Percentiles rank a stretch among this genome's conserved stretches.
Evolutionary conservation across 2,797 vertebrate genomes (phyloP).

Genomic region (Microctenopoma stevenorrisi): DNA sequence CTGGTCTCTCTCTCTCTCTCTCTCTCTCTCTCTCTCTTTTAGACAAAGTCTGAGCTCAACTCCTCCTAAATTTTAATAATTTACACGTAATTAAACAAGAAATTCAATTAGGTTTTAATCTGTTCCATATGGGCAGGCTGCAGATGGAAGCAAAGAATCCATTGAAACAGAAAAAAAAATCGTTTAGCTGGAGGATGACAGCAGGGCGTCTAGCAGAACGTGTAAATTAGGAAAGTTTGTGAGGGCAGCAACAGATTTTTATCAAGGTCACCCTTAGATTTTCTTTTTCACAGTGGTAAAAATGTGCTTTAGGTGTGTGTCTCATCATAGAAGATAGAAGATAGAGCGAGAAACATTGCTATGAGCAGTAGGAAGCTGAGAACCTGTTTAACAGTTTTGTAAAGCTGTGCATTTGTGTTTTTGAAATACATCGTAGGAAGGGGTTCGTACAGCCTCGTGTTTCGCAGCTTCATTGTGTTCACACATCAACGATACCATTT

Average conservation of each 20-base stretch:
- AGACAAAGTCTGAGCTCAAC: conserved; percentile 15
- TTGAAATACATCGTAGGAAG: background rate
- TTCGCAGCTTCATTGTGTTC: conserved; percentile 5
- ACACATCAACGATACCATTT: conserved; percentile 37
- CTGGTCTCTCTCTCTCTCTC: too few species aligned
- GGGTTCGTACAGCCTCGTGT: conserved; percentile 3
- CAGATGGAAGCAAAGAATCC: conserved; percentile 45
- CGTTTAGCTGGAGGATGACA: conserved; percentile 39
- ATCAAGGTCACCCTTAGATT: conserved; percentile 25
- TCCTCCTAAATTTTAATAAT: conserved; percentile 53
- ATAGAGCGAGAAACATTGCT: background rate
- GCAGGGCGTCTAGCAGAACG: background rate
- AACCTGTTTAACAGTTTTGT: background rate
- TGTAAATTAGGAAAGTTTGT: conserved; percentile 25
- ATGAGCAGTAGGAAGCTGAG: background rate
- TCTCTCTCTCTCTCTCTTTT: too few species aligned
- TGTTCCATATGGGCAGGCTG: conserved; percentile 52
- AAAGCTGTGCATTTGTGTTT: background rate
- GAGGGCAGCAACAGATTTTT: conserved; percentile 12
- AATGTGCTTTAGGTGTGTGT: background rate
- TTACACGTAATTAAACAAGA: conserved; percentile 59
- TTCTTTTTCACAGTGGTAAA: background rate
- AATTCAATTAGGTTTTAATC: conserved; percentile 65
- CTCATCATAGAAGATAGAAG: background rate
- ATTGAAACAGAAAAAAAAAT: conserved; percentile 52